Evolutionary conservation across 2,113 vertebrate species (phyloP).

Genomic region (Hypomesus transpacificus): DNA sequence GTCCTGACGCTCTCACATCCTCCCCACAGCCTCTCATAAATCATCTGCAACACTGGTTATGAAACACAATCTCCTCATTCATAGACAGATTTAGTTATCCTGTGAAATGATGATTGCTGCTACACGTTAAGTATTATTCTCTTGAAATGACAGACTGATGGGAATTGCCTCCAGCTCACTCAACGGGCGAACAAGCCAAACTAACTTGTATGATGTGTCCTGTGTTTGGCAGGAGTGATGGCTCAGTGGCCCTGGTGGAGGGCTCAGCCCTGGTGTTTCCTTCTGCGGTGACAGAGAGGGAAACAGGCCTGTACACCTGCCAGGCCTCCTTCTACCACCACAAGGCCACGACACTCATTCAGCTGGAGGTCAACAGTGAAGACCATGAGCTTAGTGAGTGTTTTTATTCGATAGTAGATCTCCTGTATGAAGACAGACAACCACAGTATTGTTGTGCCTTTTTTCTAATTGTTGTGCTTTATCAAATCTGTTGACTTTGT

Average conservation of each 20-base stretch:
- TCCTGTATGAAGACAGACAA: neutral
- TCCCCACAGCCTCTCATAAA: constrained; percentile 4
- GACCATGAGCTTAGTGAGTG: constrained; percentile 47
- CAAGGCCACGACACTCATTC: constrained; percentile 47
- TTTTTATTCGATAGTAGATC: neutral
- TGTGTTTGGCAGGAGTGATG: constrained; percentile 55
- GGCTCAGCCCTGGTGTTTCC: constrained; percentile 51
- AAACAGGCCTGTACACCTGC: constrained; percentile 63
- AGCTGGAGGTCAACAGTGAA: constrained; percentile 55
- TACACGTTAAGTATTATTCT: neutral
- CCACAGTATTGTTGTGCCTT: neutral
- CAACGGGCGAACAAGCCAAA: neutral
- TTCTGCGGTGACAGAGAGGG: constrained; percentile 30
- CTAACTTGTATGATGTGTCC: neutral
- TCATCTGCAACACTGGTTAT: neutral
- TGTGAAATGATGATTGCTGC: neutral
- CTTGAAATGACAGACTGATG: neutral
- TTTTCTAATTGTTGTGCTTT: neutral
- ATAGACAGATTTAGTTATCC: constrained; percentile 26
- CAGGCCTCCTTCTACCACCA: constrained; percentile 65
- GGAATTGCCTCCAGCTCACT: neutral
- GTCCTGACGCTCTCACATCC: neutral
- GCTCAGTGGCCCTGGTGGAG: constrained; percentile 42
- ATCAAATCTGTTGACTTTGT: neutral
- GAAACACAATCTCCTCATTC: neutral